These are phyloP conservation scores for Casuarius casuarius DNA, from an alignment of 2,113 vertebrate genomes.

Conservation along the genomic window DNA sequence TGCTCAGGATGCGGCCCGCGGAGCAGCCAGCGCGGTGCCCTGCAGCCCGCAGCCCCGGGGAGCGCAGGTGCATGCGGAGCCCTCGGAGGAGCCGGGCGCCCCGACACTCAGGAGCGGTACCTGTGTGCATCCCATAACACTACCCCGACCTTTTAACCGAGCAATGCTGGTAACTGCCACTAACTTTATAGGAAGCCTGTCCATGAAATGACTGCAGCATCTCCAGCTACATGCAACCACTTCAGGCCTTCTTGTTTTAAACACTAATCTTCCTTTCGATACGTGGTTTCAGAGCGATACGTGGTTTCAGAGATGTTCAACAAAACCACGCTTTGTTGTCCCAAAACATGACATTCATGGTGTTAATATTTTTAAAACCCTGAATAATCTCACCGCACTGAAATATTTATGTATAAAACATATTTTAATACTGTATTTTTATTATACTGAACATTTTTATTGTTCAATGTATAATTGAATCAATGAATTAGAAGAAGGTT, in stretches of 20 bases:
- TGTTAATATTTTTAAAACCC: conserved; percentile 26
- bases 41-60: not conserved
- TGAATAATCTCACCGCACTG: conserved; percentile 29
- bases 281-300: not conserved
- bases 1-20: not conserved
- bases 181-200: not conserved
- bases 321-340: not conserved
- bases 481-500: conserved; percentile 70
- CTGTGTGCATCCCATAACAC: not conserved
- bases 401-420: conserved; percentile 58
- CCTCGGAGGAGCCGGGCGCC: not conserved
- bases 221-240: not conserved
- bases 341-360: not conserved
- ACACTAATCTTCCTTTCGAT: not conserved
- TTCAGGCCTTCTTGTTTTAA: not conserved
- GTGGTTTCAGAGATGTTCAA: not conserved
- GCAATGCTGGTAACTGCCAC: not conserved
- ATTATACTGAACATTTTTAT: conserved; percentile 55
- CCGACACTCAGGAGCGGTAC: not conserved
- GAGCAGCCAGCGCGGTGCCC: not conserved
- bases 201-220: not conserved
- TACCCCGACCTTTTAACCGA: not conserved
- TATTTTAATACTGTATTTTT: conserved; percentile 55
- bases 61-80: not conserved
- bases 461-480: conserved; percentile 63